Percentiles rank a stretch among this genome's conserved stretches.
Conservation (phyloP, 2,113 vertebrate species). For the Pedionomus torquatus region DNA sequence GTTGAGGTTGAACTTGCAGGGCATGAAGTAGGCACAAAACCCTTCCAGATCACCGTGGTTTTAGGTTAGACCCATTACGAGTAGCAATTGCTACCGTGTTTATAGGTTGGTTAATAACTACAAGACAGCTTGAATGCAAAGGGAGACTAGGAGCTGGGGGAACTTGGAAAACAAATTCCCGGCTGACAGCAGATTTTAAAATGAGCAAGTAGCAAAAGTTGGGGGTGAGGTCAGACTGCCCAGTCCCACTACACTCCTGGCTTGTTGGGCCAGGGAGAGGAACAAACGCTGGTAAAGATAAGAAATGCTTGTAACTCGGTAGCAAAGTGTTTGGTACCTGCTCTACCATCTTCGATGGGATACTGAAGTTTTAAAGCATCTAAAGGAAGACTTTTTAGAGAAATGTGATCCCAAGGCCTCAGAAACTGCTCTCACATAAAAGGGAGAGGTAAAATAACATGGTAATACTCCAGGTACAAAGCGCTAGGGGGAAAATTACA, state of each 20-base stretch:
- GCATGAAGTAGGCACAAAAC: neutral
- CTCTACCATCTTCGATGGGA: neutral
- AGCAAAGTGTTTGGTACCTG: neutral
- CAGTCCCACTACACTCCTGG: neutral
- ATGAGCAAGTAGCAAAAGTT: neutral
- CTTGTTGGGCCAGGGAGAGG: neutral
- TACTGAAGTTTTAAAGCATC: neutral
- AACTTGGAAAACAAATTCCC: neutral
- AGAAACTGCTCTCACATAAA: neutral
- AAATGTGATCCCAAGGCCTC: neutral
- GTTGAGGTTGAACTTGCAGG: neutral
- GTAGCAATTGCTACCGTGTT: neutral
- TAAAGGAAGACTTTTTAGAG: neutral
- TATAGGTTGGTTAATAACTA: neutral
- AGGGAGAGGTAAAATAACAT: neutral
- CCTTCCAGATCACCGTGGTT: neutral
- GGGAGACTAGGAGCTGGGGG: neutral
- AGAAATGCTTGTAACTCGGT: neutral
- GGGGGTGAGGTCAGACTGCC: neutral
- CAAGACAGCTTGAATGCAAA: neutral
- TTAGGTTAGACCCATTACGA: neutral
- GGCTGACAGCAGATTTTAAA: neutral
- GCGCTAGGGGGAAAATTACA: slow-evolving; percentile 23
- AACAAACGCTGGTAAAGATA: neutral
- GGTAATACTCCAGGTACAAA: neutral